Percentiles rank a stretch among this genome's conserved stretches.
These are phyloP conservation scores for Drosophila insularis DNA, from an alignment of 1,140 invertebrate species.

Conservation along the genomic window DNA sequence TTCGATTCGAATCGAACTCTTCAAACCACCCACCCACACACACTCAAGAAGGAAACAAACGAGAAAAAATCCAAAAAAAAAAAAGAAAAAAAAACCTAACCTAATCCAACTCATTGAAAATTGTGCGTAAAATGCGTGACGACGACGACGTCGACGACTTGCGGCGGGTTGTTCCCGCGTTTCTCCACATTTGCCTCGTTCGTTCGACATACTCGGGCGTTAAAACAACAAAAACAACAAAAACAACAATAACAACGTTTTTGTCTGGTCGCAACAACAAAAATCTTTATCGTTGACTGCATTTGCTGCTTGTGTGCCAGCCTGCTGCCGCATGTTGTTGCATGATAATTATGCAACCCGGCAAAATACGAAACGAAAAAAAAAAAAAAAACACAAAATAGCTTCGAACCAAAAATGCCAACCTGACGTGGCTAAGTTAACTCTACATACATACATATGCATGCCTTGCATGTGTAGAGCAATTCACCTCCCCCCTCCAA, in stretches of 20 bases:
- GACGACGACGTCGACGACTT: conserved; percentile 23
- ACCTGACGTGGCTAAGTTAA: conserved; percentile 9
- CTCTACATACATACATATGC: neutral
- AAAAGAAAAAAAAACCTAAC: conserved; percentile 1
- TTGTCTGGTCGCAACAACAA: conserved; percentile 44
- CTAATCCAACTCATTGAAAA: conserved; percentile 20
- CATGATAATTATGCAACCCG: conserved; percentile 74
- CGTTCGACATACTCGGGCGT: conserved; percentile 29
- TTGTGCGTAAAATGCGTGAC: conserved; percentile 65
- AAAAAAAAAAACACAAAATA: conserved; percentile 2
- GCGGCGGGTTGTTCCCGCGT: neutral
- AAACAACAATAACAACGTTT: conserved; percentile 52
- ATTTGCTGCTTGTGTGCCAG: neutral
- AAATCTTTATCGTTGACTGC: conserved; percentile 39
- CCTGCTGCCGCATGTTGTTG: conserved; percentile 65
- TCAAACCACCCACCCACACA: neutral
- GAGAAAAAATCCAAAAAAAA: neutral
- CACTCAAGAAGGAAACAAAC: neutral
- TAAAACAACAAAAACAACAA: conserved; percentile 34
- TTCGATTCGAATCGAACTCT: conserved; percentile 9
- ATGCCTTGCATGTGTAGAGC: no score
- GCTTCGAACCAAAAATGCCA: conserved; percentile 47
- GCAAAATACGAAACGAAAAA: conserved; percentile 33
- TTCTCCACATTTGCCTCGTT: conserved; percentile 9
- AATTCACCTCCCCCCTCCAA: neutral